Base-by-base conservation (phyloP, 2,113 vertebrate genomes). In the Mixornis gularis region DNA sequence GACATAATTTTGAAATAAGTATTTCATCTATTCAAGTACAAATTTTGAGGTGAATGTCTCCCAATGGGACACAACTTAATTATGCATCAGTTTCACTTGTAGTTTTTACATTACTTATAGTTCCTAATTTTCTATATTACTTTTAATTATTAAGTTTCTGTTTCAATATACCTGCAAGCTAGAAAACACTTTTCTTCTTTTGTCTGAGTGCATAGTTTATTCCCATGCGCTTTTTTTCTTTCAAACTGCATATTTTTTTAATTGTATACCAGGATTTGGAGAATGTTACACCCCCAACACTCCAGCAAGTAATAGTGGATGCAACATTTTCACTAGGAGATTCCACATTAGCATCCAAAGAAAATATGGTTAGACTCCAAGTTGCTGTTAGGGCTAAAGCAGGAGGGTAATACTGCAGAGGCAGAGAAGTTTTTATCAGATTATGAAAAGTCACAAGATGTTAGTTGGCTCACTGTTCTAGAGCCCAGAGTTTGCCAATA, bases 91-190 rank as follows among this genome's bases (percentile, higher is more conserved):
- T 90, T 96, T 92, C 90, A 89, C 30, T 84, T 90, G 43, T 72
- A 87, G 76, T 79, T 94, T 58, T 26, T 89, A 71, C 6, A 41
- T n/a, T 48, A n/a, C 29, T 73, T 29, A 36, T 77, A 85, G 60
- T 62, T 93, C 55, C 27, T 88, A 76, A 29, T 92, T 96, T 48
- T 93, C 14, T 79, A 79, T 91, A 91, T 86, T 83, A 78, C 36
- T 85, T 90, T 27, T 81, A 64, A 41, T 94, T 93, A 93, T 84
- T 95, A 95, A 86, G 6, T 79, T 96, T 93, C 74, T 77, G 8
- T 81, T 94, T 93, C 48, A 95, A 65, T 53, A 89, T 87, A 89
- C 53, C 81, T 94, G 36, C 29, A 91, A 70, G 41, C 22, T 87
- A 89, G n/a, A 79, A 87, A 84, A 87, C 10, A 27, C 10, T 92